Evolutionary conservation across 2,797 vertebrate species (phyloP).

Genomic region (Rhyacichthys aspro): DNA sequence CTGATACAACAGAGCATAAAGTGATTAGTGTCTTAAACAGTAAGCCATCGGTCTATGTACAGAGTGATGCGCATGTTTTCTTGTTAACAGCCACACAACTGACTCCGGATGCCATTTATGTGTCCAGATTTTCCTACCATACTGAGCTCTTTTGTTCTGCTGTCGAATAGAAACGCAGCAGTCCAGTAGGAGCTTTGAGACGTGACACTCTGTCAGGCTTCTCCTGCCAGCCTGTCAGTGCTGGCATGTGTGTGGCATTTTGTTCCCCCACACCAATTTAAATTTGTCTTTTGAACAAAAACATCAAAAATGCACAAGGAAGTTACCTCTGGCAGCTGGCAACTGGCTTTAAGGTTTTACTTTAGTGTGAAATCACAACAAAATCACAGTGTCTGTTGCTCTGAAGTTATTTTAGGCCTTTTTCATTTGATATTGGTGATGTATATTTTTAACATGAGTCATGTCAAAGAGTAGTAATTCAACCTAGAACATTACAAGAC

Average conservation of each 20-base stretch:
- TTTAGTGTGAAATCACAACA: constrained; percentile 4
- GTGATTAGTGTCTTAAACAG: constrained; percentile 32
- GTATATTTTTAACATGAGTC: constrained; percentile 3
- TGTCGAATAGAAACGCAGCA: constrained; percentile 25
- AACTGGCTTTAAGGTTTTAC: not conserved
- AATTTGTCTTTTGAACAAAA: constrained; percentile 32
- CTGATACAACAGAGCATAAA: constrained; percentile 16
- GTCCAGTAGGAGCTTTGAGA: constrained; percentile 17
- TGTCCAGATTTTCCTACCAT: constrained; percentile 47
- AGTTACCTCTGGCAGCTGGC: not conserved
- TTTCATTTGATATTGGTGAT: not conserved
- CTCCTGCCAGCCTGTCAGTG: constrained; percentile 53
- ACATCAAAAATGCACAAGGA: constrained; percentile 10
- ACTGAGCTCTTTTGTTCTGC: constrained; percentile 46
- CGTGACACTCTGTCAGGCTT: constrained; percentile 44
- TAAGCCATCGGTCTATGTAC: constrained; percentile 19
- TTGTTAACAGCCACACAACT: constrained; percentile 35
- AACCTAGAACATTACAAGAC: too few species aligned
- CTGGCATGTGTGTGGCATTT: constrained; percentile 43
- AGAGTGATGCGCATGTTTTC: constrained; percentile 53
- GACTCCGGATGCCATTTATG: constrained; percentile 38
- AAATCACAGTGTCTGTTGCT: not conserved
- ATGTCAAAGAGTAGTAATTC: too few species aligned
- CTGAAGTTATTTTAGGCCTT: not conserved
- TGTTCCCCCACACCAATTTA: constrained; percentile 5